Base-by-base conservation (phyloP, 2,113 vertebrate genomes). In the Nannospalax galili region DNA sequence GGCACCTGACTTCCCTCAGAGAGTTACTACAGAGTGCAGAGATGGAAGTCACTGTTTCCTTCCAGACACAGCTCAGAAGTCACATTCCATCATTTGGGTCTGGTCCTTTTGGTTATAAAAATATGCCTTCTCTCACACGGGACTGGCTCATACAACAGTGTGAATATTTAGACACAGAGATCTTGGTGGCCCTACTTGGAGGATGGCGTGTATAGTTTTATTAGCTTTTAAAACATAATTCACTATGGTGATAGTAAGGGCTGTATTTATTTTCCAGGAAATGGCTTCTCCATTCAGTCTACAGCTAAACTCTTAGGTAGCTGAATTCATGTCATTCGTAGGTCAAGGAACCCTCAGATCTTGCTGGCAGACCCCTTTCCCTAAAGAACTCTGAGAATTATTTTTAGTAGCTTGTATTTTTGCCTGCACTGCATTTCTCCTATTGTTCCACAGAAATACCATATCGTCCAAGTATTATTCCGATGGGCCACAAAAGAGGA, bases 351-450 rank as follows among this genome's bases (percentile, higher is more conserved):
- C 0, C 48, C 11, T 67, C 37, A 79, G 79, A 65, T 42, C 10
- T 62, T 92, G 35, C 16, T 17, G 91, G 37, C 15, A 89, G 52
- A 89, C 17, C 73, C 17, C 5, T 7, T 3, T 82, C 42, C 45
- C n/a, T 14, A 45, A 45, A 17, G 3, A 64, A 24, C 2, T 74
- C 56, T 90, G 37, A 79, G 26, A 72, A 80, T n/a, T 64, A 84
- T 78, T 92, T 84, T 37, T 67, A 37, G 85, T 22, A 19, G 58
- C 1, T n/a, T 3, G 9, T 17, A 37, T 1, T 11, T 17, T 15
- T 67, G 20, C 12, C 19, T 69, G 10, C 7, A 19, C 40, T 12
- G 24, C 4, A 2, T 3, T 19, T 22, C 19, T 56, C 6, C 0
- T 40, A 7, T 48, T 62, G 35, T 45, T 26, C 69, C 2, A 45